phyloP scores from a whole-genome alignment of 1,140 invertebrate species.

The Brachionus asplanchnoidis region DNA sequence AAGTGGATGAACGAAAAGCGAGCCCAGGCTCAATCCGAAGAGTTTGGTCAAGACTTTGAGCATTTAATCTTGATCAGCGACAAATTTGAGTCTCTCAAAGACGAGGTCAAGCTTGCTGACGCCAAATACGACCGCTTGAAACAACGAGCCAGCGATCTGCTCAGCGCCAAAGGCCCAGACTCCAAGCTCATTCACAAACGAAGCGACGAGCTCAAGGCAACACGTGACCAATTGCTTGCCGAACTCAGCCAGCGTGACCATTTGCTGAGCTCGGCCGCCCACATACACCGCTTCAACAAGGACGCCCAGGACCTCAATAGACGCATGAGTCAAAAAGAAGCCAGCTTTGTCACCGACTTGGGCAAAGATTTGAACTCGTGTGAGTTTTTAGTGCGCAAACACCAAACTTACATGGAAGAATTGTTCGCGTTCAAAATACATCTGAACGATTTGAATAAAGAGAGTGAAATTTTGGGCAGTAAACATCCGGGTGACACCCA shows the following conservation, averaged over 20 bases:
- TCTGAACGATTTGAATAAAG: slow-evolving; percentile 6
- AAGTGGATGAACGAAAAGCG: slow-evolving; percentile 30
- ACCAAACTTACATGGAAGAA: slow-evolving; percentile 8
- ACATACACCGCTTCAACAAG: slow-evolving; percentile 28
- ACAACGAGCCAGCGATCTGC: background rate
- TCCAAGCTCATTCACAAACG: background rate
- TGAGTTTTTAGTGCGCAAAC: slow-evolving; percentile 25
- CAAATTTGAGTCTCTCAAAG: background rate
- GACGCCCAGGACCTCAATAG: slow-evolving; percentile 11
- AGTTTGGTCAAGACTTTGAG: slow-evolving; percentile 33
- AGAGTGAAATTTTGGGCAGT: background rate
- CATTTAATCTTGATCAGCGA: slow-evolving; percentile 5
- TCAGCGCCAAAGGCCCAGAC: background rate
- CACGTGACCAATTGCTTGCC: background rate
- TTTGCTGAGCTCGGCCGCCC: background rate
- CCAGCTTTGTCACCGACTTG: background rate
- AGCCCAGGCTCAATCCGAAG: slow-evolving; percentile 26
- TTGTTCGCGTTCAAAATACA: background rate
- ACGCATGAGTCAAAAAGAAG: slow-evolving; percentile 4
- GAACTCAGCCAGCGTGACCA: background rate
- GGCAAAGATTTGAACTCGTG: background rate
- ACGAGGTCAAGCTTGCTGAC: background rate
- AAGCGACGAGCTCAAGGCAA: background rate
- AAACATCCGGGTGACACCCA: slow-evolving; percentile 28
- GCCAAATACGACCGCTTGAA: background rate